Percentiles rank a stretch among this genome's conserved stretches.
Evolutionary conservation across 2,888 invertebrate genomes (phyloP).

Genomic region (Aporophyla nigra): DNA sequence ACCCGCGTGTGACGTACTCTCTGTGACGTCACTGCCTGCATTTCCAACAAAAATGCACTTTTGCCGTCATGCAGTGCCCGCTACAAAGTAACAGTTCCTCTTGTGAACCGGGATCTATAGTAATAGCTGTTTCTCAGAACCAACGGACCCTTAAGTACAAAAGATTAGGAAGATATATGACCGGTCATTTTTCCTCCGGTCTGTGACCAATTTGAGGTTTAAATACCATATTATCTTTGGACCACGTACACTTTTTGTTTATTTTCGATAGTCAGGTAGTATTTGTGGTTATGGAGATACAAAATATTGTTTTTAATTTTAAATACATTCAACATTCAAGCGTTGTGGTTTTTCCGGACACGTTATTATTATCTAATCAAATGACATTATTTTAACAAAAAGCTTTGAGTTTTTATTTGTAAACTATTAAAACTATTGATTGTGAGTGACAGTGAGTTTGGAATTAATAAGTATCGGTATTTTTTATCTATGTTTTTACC

Average conservation of each 20-base stretch:
- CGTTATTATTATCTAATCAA: slow-evolving; percentile 4
- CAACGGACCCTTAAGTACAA: slow-evolving; percentile 83
- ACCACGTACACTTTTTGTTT: slow-evolving; percentile 75
- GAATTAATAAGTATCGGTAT: background rate
- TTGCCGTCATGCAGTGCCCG: slow-evolving; percentile 83
- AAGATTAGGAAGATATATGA: slow-evolving; percentile 84
- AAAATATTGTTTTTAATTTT: slow-evolving; percentile 42
- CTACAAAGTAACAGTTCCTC: slow-evolving; percentile 86
- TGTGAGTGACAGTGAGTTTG: background rate
- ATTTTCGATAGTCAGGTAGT: slow-evolving; percentile 74
- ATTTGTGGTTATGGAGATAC: slow-evolving; percentile 73
- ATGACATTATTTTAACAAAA: slow-evolving; percentile 6
- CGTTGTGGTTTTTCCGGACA: slow-evolving; percentile 12
- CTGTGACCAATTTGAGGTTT: slow-evolving; percentile 89
- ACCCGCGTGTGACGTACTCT: slow-evolving; percentile 75
- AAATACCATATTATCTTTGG: slow-evolving; percentile 78
- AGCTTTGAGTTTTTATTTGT: background rate
- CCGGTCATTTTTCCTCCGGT: slow-evolving; percentile 78
- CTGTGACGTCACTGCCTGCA: slow-evolving; percentile 86
- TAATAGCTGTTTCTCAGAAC: slow-evolving; percentile 83
- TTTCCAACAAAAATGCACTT: slow-evolving; percentile 87
- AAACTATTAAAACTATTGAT: slow-evolving; percentile 18
- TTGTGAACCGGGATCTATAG: slow-evolving; percentile 88
- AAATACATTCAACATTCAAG: slow-evolving; percentile 1
- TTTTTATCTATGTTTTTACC: slow-evolving; percentile 4